phyloP scores from a whole-genome alignment of 2,888 invertebrate genomes.

The Stenodema calcarata region DNA sequence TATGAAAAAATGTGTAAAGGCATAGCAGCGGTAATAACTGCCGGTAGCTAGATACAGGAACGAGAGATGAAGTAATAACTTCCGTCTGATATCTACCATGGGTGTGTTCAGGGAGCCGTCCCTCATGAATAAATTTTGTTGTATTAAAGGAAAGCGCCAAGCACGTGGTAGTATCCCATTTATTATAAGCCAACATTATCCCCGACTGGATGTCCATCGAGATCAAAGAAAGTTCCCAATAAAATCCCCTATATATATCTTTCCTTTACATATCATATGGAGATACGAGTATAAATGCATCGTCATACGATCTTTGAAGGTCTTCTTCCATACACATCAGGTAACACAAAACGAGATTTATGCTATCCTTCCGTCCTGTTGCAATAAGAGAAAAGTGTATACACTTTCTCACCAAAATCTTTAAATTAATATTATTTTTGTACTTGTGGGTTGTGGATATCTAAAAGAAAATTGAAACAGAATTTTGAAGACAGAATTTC shows the following conservation, averaged over 20 bases:
- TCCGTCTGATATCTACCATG: background rate
- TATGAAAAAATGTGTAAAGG: background rate
- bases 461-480: too few species aligned
- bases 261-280: too few species aligned
- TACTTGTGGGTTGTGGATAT: too few species aligned
- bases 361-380: too few species aligned
- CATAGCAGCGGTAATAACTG: background rate
- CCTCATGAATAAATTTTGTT: conserved; percentile 34
- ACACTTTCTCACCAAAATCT: too few species aligned
- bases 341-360: too few species aligned
- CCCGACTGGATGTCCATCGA: conserved; percentile 33
- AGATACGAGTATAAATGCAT: background rate
- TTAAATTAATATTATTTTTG: too few species aligned
- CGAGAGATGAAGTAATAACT: conserved; percentile 14
- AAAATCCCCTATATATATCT: conserved; percentile 10
- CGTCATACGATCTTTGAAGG: background rate
- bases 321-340: background rate
- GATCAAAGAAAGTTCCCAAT: conserved; percentile 24
- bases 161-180: conserved; percentile 7
- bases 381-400: too few species aligned
- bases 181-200: conserved; percentile 33
- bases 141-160: background rate
- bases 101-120: background rate
- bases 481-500: too few species aligned
- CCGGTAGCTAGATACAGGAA: background rate